These are phyloP conservation scores for Drosophila repleta DNA, from an alignment of 1,140 invertebrate genomes.

Conservation along the genomic window DNA sequence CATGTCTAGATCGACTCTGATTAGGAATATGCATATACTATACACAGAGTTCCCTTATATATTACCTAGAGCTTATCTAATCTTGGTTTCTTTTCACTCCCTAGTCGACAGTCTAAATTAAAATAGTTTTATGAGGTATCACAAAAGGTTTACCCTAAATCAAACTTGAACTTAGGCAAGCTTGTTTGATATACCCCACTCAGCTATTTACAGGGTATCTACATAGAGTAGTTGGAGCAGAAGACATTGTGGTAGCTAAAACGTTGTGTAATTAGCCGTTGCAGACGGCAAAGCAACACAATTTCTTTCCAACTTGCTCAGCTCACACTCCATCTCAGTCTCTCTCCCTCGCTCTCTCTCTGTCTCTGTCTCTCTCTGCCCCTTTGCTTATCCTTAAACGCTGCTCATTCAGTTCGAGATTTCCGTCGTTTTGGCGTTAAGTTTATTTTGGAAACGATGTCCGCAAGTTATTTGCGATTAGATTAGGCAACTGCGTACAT, in stretches of 20 bases:
- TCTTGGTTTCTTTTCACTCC: too few relatives aligned
- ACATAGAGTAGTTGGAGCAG: neutral
- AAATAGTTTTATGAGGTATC: too few relatives aligned
- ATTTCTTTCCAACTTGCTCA: neutral
- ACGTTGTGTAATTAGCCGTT: constrained; percentile 7
- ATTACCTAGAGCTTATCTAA: too few relatives aligned
- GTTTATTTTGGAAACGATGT: constrained; percentile 9
- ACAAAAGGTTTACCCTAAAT: too few relatives aligned
- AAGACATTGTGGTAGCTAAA: neutral
- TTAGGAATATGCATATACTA: too few relatives aligned
- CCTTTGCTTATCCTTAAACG: neutral
- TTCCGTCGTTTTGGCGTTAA: neutral
- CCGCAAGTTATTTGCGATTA: constrained; percentile 20
- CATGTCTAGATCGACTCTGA: too few relatives aligned
- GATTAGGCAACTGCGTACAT: constrained; percentile 4
- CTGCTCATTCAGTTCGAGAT: neutral
- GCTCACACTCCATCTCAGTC: neutral
- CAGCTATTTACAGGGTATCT: neutral
- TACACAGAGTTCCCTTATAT: too few relatives aligned
- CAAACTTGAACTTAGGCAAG: too few relatives aligned
- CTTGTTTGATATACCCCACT: constrained; percentile 1
- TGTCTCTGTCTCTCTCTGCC: neutral
- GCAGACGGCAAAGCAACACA: constrained; percentile 1
- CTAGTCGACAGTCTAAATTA: too few relatives aligned
- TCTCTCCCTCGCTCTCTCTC: neutral